Evolutionary conservation across 2,797 vertebrate species (phyloP), one percentile per base, ranked within the genome.

Genomic region (Hypotaenidia okinawae): DNA sequence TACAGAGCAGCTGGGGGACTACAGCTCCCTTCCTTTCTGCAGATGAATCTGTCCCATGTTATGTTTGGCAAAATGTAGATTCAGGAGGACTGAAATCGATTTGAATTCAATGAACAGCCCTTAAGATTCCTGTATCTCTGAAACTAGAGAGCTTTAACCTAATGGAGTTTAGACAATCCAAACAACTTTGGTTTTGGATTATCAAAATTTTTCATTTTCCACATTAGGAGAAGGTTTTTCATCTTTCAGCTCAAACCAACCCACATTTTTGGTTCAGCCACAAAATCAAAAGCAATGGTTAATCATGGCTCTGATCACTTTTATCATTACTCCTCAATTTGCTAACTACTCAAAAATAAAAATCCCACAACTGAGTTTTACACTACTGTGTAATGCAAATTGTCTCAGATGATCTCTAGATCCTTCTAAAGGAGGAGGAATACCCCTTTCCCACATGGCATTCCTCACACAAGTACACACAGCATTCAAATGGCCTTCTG

Each of bases 241-340:
- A 28, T 51, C 41, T 84, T 94, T 79, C 59, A 32, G 15, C 69
- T 91, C 79, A 88, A 92, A 47, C 23, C 28, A 80, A 68, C 30
- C 28, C 25, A 54, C 16, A 49, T 41, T 72, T 94, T 87, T 90
- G 85, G 62, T 81, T 83, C 17, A 87, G 51, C 54, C 49, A 85
- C 78, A 90, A 82, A 79, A 94, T 80, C 51, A 90, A 86, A 94
- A 78, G 18, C 68, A 92, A 30, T 22, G 41, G 57, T 77, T 89
- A 70, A 87, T 77, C 87, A 61, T 0, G 0, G 13, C 23, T 92
- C 67, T 89, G 64, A 64, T 55, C 28, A 80, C 16, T 58, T 91
- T 39, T 55, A 43, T 51, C 78, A 47, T 57, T 51, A 74, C 76
- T 90, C 43, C 35, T 18, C 57, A 75, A n/a, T 51, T 89, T 92